Conservation (phyloP, 2,797 vertebrate species). For the Aeoliscus strigatus region DNA sequence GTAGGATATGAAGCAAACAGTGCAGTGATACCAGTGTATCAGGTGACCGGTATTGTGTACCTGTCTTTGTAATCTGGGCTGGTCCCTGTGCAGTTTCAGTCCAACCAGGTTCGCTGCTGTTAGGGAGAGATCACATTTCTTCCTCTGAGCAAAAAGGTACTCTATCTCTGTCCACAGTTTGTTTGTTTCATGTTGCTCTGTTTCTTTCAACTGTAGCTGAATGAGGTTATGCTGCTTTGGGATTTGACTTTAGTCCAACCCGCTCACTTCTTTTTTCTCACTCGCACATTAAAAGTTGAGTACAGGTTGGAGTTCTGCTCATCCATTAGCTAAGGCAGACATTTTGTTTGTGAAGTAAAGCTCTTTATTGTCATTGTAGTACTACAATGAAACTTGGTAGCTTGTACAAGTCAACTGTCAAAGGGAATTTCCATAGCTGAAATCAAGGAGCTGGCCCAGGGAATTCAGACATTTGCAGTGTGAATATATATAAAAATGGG, state of each 20-base stretch:
- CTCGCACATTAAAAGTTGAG: too few relatives aligned
- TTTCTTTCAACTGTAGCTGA: constrained; percentile 7
- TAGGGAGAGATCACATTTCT: constrained; percentile 40
- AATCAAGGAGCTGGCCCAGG: too few relatives aligned
- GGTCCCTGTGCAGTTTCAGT: constrained; percentile 31
- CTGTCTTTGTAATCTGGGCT: constrained; percentile 33
- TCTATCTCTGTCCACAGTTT: constrained; percentile 13
- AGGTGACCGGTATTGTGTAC: constrained; percentile 43
- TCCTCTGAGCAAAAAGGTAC: constrained; percentile 19
- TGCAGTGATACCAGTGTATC: constrained; percentile 27
- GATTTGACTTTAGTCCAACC: constrained; percentile 12
- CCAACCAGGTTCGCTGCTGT: constrained; percentile 2
- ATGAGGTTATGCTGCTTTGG: neutral
- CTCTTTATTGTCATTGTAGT: too few relatives aligned
- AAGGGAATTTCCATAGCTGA: too few relatives aligned
- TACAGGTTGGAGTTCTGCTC: too few relatives aligned
- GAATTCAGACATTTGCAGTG: too few relatives aligned
- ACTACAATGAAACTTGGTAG: too few relatives aligned
- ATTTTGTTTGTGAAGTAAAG: too few relatives aligned
- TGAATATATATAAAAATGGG: too few relatives aligned
- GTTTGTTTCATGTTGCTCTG: constrained; percentile 20
- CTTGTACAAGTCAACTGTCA: too few relatives aligned
- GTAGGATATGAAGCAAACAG: constrained; percentile 13
- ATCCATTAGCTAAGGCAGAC: too few relatives aligned
- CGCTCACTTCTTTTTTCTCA: too few relatives aligned